A percentile compares a stretch with the other conserved stretches of the same genome.
Conservation (phyloP, 2,888 invertebrate species). For the Euplexia lucipara region DNA sequence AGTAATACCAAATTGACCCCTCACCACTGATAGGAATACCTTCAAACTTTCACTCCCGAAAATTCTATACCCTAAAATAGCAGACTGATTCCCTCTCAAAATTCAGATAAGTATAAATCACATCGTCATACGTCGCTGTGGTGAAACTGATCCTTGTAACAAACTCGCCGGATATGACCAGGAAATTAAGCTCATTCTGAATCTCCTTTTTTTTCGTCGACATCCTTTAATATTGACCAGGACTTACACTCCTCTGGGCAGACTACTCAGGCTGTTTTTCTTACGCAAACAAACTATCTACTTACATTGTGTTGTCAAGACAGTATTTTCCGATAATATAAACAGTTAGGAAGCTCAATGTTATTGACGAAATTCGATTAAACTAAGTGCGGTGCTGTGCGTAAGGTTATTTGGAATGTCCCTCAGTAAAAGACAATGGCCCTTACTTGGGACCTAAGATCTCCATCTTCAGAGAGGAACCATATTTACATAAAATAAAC, state of each 20-base stretch:
- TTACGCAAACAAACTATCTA: slow-evolving; percentile 19
- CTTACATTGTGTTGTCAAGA: slow-evolving; percentile 2
- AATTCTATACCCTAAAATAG: slow-evolving; percentile 12
- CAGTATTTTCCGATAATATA: slow-evolving; percentile 11
- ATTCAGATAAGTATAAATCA: slow-evolving; percentile 46
- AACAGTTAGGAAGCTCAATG: slow-evolving; percentile 16
- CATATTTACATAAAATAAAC: slow-evolving; percentile 20
- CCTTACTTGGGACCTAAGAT: slow-evolving; percentile 20
- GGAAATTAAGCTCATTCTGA: slow-evolving; percentile 60
- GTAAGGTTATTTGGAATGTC: slow-evolving; percentile 35
- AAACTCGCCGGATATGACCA: slow-evolving; percentile 58
- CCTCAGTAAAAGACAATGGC: slow-evolving; percentile 45
- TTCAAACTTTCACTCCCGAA: slow-evolving; percentile 17
- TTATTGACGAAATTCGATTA: slow-evolving; percentile 40
- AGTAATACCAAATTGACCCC: too few relatives aligned
- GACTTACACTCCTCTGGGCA: slow-evolving; percentile 39
- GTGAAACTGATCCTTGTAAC: slow-evolving; percentile 65
- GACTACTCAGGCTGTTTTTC: slow-evolving; percentile 19
- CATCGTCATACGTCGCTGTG: slow-evolving; percentile 46
- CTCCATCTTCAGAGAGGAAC: slow-evolving; percentile 12
- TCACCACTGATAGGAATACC: too few relatives aligned
- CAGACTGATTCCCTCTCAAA: slow-evolving; percentile 10
- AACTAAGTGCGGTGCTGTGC: slow-evolving; percentile 15
- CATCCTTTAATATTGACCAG: slow-evolving; percentile 51
- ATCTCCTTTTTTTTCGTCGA: slow-evolving; percentile 53